These are phyloP conservation scores for Drosophila pectinifera DNA, from an alignment of 1,140 invertebrate species.

Conservation along the genomic window DNA sequence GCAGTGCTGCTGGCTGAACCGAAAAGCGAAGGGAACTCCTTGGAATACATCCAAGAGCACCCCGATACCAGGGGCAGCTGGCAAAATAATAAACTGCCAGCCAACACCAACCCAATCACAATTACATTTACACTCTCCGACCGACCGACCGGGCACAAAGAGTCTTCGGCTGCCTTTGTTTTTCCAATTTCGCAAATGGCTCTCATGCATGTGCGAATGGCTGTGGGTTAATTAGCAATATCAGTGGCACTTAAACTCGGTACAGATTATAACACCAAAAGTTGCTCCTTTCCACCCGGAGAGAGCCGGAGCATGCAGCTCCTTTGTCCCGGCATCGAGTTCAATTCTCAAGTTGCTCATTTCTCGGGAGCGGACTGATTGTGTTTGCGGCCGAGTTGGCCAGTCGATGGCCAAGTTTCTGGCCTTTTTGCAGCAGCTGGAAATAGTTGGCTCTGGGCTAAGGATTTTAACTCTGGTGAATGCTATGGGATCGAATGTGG, in stretches of 20 bases:
- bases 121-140: conserved; percentile 50
- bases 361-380: conserved; percentile 39
- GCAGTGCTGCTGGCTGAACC: conserved; percentile 40
- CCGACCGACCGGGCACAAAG: conserved; percentile 12
- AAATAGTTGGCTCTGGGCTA: conserved; percentile 29
- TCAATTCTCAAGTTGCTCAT: conserved; percentile 66
- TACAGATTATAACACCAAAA: conserved; percentile 73
- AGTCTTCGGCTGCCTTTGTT: conserved; percentile 50
- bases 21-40: conserved; percentile 7
- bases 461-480: conserved; percentile 5
- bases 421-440: conserved; percentile 32
- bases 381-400: conserved; percentile 48
- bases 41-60: conserved; percentile 41
- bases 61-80: conserved; percentile 31
- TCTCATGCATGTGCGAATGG: conserved; percentile 49
- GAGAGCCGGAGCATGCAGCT: conserved; percentile 12
- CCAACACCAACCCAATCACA: conserved; percentile 41
- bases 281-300: conserved; percentile 41
- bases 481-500: not conserved
- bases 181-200: conserved; percentile 74
- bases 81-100: conserved; percentile 60
- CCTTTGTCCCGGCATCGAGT: conserved; percentile 27
- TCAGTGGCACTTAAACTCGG: conserved; percentile 76
- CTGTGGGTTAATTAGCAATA: conserved; percentile 78
- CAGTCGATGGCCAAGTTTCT: conserved; percentile 49